Base-by-base conservation (phyloP, 2,797 vertebrate species). In the Hyperoplus lanceolatus region DNA sequence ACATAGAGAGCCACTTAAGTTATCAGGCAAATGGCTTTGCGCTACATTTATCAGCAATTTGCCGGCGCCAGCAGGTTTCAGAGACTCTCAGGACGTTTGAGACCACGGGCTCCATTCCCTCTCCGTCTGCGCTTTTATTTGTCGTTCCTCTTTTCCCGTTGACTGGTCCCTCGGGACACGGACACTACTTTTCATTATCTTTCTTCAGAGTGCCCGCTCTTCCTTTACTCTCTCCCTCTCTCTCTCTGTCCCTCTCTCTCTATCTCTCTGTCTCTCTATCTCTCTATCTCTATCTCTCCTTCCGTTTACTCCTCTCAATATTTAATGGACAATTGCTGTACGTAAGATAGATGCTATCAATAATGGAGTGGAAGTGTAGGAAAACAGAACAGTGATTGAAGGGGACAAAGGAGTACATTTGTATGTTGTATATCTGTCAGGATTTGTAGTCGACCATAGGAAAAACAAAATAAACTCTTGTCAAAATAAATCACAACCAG, bases 11-110 rank as follows among this genome's bases (percentile, higher is more conserved):
- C 29, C 67, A 21, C 41, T 60, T 53, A 4, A 64, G 7, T 65
- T 75, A 73, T 81, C 70, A 81, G 79, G 5, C 54, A 67, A 55
- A 69, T 69, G 49, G 48, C 0, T 65, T 73, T 60, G 43, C 10
- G 12, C 54, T 56, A 13, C 70, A 57, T 66, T 87, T 72, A 62
- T 60, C 72, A 57, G 51, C 0, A 6, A 73, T 67, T 49, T 6
- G 16, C 65, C 3, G 68, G 68, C 69, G 55, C 74, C 81, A 51
- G 59, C 66, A 16, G 9, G 57, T 59, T 54, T 6, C 53, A 36
- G 14, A 18, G 13, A 53, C 46, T 43, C 50, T 4, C 39, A 60
- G 70, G 60, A 77, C 56, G 59, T 71, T 41, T 53, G 41, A 38
- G 38, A 42, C 21, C 21, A 8, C 55, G 13, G 62, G 10, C 56